phyloP scores from a whole-genome alignment of 1,140 invertebrate genomes.

The Magallana angulata region DNA sequence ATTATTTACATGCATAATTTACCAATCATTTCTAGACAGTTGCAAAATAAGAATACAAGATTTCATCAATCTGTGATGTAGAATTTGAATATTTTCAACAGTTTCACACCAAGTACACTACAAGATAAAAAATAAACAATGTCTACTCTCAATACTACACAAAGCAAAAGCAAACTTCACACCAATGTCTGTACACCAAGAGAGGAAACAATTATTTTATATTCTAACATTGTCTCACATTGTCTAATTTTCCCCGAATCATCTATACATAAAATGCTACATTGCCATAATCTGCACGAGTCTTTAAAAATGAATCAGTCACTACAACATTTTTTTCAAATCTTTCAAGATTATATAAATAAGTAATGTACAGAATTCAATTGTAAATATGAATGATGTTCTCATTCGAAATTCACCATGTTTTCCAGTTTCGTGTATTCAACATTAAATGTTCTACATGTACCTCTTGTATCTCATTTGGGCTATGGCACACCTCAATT shows the following conservation, averaged over 20 bases:
- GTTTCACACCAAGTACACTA: neutral
- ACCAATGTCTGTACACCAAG: slow-evolving; percentile 3
- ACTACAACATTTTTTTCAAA: too few relatives aligned
- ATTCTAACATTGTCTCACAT: neutral
- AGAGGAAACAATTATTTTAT: neutral
- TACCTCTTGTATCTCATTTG: neutral
- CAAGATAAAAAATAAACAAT: neutral
- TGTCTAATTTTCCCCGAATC: neutral
- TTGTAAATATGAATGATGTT: neutral
- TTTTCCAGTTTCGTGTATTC: too few relatives aligned
- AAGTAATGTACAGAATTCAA: too few relatives aligned
- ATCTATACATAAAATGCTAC: neutral
- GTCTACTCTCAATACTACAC: neutral
- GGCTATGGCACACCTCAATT: slow-evolving; percentile 10
- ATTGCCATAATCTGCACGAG: too few relatives aligned
- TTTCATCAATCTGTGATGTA: too few relatives aligned
- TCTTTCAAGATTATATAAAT: too few relatives aligned
- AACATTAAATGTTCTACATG: too few relatives aligned
- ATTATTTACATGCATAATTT: too few relatives aligned
- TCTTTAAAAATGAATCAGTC: too few relatives aligned
- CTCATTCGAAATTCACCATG: neutral
- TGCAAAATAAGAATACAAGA: too few relatives aligned
- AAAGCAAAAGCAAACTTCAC: slow-evolving; percentile 19
- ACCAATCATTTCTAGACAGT: too few relatives aligned
- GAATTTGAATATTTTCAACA: too few relatives aligned